Conservation (phyloP, 2,797 vertebrate genomes). For the Acanthornis magna region DNA sequence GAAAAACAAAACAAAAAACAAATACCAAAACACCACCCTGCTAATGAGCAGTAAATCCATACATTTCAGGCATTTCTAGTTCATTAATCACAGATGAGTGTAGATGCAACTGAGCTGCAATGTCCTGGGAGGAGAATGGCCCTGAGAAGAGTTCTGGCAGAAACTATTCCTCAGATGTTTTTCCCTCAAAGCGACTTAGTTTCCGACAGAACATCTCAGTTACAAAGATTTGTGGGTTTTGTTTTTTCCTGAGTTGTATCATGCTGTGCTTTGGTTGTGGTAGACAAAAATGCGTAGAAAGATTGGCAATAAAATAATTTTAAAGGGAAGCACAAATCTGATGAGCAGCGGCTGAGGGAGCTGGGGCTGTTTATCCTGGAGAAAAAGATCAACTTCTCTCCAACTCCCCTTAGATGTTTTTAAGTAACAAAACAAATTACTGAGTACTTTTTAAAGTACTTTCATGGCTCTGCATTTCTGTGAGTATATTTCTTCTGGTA, state of each 20-base stretch:
- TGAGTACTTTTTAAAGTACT: neutral
- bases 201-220: neutral
- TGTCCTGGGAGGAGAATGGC: neutral
- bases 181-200: neutral
- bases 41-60: neutral
- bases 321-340: neutral
- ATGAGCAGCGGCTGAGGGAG: rapidly evolving
- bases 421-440: neutral
- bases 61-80: neutral
- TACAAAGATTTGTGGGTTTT: neutral
- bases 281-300: neutral
- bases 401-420: neutral
- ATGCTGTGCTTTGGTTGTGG: neutral
- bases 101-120: neutral
- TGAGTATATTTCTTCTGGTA: neutral
- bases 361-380: neutral
- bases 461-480: neutral
- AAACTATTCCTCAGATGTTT: neutral
- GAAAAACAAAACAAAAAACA: neutral
- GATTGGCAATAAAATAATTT: neutral
- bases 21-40: neutral
- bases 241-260: neutral
- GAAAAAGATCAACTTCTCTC: neutral
- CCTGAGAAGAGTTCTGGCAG: neutral
- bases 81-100: neutral